Conservation (phyloP, 1,140 invertebrate genomes). For the Mya arenaria region DNA sequence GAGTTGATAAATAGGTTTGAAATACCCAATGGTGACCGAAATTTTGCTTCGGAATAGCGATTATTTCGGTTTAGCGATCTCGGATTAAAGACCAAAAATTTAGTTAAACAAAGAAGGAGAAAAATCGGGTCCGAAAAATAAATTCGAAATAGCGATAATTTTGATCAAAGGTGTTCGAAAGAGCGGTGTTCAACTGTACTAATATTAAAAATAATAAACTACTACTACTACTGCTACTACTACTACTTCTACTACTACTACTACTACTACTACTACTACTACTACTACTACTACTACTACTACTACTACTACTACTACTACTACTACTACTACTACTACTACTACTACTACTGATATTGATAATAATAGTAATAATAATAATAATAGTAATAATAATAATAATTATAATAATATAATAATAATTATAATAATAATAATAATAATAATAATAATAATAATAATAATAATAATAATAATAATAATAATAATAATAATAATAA, state of each 20-base stretch:
- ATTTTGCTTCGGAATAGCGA: no score
- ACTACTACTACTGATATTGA: conserved; percentile 40
- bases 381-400: background rate
- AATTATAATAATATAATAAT: conserved; percentile 37
- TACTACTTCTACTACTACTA: background rate
- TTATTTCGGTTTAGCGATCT: no score
- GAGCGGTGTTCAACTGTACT: no score
- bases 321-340: conserved; percentile 52
- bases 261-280: conserved; percentile 45
- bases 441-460: conserved; percentile 38
- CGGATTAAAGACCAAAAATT: no score
- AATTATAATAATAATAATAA: conserved; percentile 43
- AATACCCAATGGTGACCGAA: no score
- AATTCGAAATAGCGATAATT: no score
- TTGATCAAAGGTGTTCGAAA: no score
- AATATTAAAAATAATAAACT: background rate
- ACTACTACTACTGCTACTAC: conserved; percentile 37
- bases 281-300: conserved; percentile 56
- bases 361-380: conserved; percentile 2
- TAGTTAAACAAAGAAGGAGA: no score
- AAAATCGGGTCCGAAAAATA: no score
- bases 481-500: conserved; percentile 41
- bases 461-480: conserved; percentile 47
- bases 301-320: conserved; percentile 52
- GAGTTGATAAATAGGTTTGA: no score